Evolutionary conservation across 1,140 invertebrate genomes (phyloP).

Genomic region (Paraescarpia echinospica): DNA sequence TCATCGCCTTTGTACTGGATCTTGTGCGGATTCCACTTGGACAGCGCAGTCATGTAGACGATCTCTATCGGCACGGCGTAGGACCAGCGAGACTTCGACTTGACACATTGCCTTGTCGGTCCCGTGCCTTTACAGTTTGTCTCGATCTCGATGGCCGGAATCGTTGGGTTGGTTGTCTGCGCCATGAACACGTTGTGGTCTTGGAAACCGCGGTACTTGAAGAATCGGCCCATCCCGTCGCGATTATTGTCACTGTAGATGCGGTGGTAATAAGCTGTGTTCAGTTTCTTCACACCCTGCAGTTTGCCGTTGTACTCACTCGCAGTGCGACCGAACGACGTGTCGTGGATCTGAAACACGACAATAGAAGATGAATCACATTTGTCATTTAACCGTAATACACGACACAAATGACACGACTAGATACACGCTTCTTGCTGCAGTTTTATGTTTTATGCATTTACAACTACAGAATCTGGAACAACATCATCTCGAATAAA

Average conservation of each 20-base stretch:
- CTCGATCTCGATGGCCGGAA: conserved; percentile 23
- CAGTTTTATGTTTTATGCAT: no score
- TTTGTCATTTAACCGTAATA: no score
- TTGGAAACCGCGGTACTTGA: conserved; percentile 34
- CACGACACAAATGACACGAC: no score
- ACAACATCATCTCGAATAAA: no score
- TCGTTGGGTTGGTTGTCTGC: conserved; percentile 36
- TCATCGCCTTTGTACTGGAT: background rate
- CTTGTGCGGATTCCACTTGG: conserved; percentile 38
- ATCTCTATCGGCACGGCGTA: conserved; percentile 41
- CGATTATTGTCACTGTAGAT: background rate
- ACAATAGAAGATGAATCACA: no score
- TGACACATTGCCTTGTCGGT: background rate
- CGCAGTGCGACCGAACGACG: background rate
- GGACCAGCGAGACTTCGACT: conserved; percentile 5
- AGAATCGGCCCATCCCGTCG: background rate
- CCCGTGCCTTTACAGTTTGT: background rate
- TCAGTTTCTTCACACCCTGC: background rate
- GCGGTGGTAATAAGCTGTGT: background rate
- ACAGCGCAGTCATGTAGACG: conserved; percentile 38
- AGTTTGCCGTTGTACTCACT: background rate
- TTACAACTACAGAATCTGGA: no score
- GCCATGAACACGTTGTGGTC: conserved; percentile 44
- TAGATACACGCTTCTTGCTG: no score
- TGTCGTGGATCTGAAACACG: background rate